phyloP scores from a whole-genome alignment of 2,113 vertebrate species.

The Pterocles orientalis region DNA sequence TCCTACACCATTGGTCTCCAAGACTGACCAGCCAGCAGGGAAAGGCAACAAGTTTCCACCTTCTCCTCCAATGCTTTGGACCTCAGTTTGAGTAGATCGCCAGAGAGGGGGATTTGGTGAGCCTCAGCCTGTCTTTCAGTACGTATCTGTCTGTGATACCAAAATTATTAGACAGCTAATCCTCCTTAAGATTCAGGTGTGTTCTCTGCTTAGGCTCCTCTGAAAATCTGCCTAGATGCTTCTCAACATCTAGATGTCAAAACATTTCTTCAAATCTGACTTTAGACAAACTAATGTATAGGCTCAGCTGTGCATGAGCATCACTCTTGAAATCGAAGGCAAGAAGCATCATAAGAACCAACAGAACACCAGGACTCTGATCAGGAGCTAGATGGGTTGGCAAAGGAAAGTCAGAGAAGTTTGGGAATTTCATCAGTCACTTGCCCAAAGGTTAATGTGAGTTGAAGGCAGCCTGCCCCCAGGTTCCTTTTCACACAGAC shows the following conservation, averaged over 20 bases:
- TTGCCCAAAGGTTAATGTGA: not conserved
- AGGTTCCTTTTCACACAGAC: not conserved
- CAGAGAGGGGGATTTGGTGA: not conserved
- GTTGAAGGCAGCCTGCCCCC: not conserved
- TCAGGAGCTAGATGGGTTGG: not conserved
- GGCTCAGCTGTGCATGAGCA: not conserved
- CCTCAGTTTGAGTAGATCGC: not conserved
- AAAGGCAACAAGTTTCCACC: not conserved
- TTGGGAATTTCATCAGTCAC: not conserved
- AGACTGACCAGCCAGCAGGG: not conserved
- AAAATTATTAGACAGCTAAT: not conserved
- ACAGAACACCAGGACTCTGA: not conserved
- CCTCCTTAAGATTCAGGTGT: slow-evolving; percentile 28
- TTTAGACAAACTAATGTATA: not conserved
- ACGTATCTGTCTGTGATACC: not conserved
- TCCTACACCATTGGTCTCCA: not conserved
- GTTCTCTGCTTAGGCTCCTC: not conserved
- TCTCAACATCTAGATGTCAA: not conserved
- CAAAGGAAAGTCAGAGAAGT: not conserved
- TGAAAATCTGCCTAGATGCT: not conserved
- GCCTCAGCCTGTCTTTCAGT: not conserved
- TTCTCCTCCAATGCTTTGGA: not conserved
- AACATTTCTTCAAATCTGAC: not conserved
- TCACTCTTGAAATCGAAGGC: not conserved
- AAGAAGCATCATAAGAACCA: not conserved